Evolutionary conservation across 2,113 vertebrate genomes (phyloP).

Genomic region (Verasper variegatus): DNA sequence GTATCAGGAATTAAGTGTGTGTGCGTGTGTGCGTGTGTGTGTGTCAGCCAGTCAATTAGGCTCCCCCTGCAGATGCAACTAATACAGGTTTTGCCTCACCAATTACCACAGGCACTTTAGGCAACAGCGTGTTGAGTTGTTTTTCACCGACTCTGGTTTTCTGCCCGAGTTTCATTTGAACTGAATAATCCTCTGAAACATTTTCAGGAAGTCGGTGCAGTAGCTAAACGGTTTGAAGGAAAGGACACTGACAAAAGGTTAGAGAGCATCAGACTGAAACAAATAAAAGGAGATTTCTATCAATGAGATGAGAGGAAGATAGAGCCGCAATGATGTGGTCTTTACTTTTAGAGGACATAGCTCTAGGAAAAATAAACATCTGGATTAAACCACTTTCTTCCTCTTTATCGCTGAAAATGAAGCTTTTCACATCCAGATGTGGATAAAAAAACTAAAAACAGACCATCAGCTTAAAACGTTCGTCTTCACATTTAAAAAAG

Average conservation of each 20-base stretch:
- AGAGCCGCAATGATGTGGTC: background rate
- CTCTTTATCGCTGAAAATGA: too few species aligned
- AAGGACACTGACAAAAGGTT: background rate
- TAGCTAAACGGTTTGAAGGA: background rate
- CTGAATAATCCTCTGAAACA: slow-evolving; percentile 24
- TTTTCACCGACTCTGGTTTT: slow-evolving; percentile 2
- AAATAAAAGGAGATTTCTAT: slow-evolving; percentile 10
- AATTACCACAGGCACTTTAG: slow-evolving; percentile 28
- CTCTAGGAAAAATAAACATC: too few species aligned
- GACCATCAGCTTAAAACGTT: too few species aligned
- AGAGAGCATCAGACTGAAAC: slow-evolving; percentile 8
- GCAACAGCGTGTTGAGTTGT: too few species aligned
- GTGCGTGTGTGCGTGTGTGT: too few species aligned
- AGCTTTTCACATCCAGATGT: too few species aligned
- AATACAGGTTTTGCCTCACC: slow-evolving; percentile 43
- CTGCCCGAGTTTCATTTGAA: slow-evolving; percentile 32
- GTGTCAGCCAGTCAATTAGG: too few species aligned
- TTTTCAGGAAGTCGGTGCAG: background rate
- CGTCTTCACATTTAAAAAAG: too few species aligned
- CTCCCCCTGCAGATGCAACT: too few species aligned
- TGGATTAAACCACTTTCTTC: too few species aligned
- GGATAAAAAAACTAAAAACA: too few species aligned
- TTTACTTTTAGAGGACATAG: background rate
- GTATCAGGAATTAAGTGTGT: too few species aligned
- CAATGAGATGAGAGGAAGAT: slow-evolving; percentile 1